Evolutionary conservation across 2,797 vertebrate genomes (phyloP).

Genomic region (Hirundo rustica): DNA sequence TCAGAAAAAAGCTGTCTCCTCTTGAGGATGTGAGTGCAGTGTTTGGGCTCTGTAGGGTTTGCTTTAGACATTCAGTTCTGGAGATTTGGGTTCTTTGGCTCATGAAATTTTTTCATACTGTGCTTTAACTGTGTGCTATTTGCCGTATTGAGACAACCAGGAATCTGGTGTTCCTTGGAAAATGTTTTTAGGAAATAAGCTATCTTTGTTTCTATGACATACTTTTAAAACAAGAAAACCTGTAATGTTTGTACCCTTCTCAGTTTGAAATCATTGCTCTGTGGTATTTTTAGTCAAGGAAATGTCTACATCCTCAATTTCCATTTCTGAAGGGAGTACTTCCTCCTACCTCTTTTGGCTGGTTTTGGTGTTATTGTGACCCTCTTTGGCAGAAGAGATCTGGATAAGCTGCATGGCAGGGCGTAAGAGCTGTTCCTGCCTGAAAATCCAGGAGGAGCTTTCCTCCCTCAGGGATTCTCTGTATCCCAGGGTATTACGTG

Average conservation of each 20-base stretch:
- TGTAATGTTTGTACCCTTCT: background rate
- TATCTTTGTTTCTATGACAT: background rate
- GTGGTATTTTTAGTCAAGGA: slow-evolving; percentile 8
- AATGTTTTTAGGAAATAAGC: background rate
- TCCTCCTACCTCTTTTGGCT: background rate
- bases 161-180: background rate
- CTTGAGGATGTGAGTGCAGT: background rate
- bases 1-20: background rate
- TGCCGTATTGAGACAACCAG: background rate
- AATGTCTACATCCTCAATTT: background rate
- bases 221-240: background rate
- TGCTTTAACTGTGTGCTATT: background rate
- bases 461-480: background rate
- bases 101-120: background rate
- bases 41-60: background rate
- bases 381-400: background rate
- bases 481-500: background rate
- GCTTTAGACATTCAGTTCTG: background rate
- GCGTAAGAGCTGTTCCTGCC: background rate
- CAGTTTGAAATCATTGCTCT: background rate
- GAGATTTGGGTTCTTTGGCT: background rate
- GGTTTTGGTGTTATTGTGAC: background rate
- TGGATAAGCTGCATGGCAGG: background rate
- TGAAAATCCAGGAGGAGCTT: background rate
- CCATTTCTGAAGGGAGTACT: background rate